phyloP scores from a whole-genome alignment of 1,140 invertebrate species.

The Penaeus vannamei region DNA sequence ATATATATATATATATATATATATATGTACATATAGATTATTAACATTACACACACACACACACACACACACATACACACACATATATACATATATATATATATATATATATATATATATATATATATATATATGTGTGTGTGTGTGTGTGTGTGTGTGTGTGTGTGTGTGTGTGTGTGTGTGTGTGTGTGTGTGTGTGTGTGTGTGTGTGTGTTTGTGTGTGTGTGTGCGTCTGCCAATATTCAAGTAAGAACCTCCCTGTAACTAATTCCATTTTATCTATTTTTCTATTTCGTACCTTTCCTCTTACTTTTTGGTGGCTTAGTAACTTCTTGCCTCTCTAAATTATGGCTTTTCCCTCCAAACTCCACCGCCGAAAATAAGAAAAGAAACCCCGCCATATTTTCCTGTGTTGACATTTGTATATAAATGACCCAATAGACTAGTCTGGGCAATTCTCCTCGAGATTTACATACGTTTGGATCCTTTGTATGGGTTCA shows the following conservation, averaged over 20 bases:
- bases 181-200: no score
- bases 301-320: no score
- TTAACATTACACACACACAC: not conserved
- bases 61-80: not conserved
- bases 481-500: slow-evolving; percentile 35
- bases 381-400: no score
- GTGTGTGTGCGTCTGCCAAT: no score
- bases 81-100: not conserved
- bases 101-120: not conserved
- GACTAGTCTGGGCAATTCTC: slow-evolving; percentile 13
- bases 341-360: no score
- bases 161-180: no score
- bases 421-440: slow-evolving; percentile 16
- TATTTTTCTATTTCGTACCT: not conserved
- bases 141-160: no score
- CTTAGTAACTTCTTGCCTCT: no score
- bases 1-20: slow-evolving; percentile 31
- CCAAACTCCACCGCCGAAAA: no score
- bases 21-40: slow-evolving; percentile 11
- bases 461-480: slow-evolving; percentile 3
- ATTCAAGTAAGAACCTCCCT: no score
- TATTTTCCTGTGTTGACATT: not conserved
- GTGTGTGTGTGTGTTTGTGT: no score
- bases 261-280: not conserved
- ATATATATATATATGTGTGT: not conserved